Percentiles rank a stretch among this genome's conserved stretches.
phyloP scores from a whole-genome alignment of 1,140 invertebrate species.

The Drosophila paulistorum region DNA sequence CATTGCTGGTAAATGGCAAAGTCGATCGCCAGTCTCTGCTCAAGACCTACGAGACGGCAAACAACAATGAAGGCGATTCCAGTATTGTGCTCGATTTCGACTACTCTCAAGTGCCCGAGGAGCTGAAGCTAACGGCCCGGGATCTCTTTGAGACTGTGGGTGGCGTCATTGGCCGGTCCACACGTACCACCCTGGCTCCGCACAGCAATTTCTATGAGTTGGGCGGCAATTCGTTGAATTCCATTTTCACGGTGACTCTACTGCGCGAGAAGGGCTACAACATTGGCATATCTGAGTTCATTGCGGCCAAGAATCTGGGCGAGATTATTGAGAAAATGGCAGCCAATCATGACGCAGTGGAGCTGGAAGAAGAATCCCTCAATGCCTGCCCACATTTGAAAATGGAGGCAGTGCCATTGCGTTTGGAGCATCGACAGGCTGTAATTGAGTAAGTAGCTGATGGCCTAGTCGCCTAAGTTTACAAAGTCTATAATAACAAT shows the following conservation, averaged over 20 bases:
- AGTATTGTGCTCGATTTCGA: constrained; percentile 84
- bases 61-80: constrained; percentile 84
- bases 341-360: constrained; percentile 60
- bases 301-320: constrained; percentile 88
- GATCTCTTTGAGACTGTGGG: constrained; percentile 89
- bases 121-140: constrained; percentile 86
- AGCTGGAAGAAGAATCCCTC: constrained; percentile 64
- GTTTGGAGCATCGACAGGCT: constrained; percentile 86
- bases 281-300: constrained; percentile 91
- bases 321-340: constrained; percentile 86
- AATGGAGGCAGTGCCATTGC: constrained; percentile 85
- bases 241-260: constrained; percentile 90
- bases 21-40: constrained; percentile 90
- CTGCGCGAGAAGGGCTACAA: constrained; percentile 90
- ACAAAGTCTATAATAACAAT: background rate
- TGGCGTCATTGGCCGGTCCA: constrained; percentile 86
- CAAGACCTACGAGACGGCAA: constrained; percentile 88
- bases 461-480: too few species aligned
- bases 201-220: constrained; percentile 91
- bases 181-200: constrained; percentile 85
- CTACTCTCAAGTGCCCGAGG: constrained; percentile 85
- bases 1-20: constrained; percentile 93
- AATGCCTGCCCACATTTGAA: constrained; percentile 78
- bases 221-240: constrained; percentile 94
- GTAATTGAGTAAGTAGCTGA: constrained; percentile 84